Evolutionary conservation across 92 coral and sea anemone species (phyloP), one percentile per base, ranked within the genome.

Genomic region (Phenganax subtilis): DNA sequence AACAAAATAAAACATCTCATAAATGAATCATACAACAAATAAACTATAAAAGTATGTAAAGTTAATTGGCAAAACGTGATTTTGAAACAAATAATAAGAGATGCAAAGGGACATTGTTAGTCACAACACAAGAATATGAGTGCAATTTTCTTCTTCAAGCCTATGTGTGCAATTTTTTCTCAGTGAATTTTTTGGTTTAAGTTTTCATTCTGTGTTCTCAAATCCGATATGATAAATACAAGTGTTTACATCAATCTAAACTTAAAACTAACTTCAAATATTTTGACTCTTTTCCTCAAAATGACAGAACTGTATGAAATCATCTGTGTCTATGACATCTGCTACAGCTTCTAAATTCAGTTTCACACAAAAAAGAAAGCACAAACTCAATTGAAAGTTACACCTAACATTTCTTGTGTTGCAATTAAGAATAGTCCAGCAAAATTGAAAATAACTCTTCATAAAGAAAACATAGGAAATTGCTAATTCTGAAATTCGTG

Each of bases 371-470:
- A 15, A 52, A 73, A 55, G 10, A 14, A 52, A 20, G 59, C 61
- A 68, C 37, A 68, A 68, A 61, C 67, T 6, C 14, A 61, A 17
- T 61, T 12, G 47, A 68, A 68, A 30, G 3, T 27, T 68, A 68
- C 47, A 7, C 10, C 73, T 37, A 68, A 64, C 8, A 17, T 28
- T 68, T 28, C 44, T 68, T 68, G 73, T 68, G 73, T 68, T 68
- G 53, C 47, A 17, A 68, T 68, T 28, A 37, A 11, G 7, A 3
- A 28, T 30, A 29, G 16, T 7, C 67, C 12, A 12, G 25, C 17
- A 8, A 61, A 8, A 7, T 14, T 8, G 14, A 61, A 61, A 61
- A 14, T 8, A 17, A 14, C 5, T 61, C n/a, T 7, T 4, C 14
- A 14, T 61, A 12, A 29, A 68, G 47, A 30, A 10, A 25, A 68